A percentile compares a stretch with the other conserved stretches of the same genome.
These are phyloP conservation scores for Tribolium castaneum DNA, from an alignment of 1,140 invertebrate species.

Conservation along the genomic window DNA sequence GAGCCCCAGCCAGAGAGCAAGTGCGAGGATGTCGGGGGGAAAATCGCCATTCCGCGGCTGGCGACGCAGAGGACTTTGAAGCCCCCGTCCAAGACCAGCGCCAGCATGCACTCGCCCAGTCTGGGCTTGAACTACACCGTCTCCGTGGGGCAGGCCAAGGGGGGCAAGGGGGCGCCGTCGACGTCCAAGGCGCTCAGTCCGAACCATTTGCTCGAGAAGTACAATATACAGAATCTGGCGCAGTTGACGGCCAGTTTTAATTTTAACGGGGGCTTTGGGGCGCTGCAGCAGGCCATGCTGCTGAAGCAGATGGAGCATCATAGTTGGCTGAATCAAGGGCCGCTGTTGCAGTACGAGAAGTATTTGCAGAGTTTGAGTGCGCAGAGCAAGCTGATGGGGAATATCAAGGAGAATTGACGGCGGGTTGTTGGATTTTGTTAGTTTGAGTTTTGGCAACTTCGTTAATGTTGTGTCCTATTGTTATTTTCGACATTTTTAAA, in stretches of 20 bases:
- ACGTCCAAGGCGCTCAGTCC: conserved; percentile 45
- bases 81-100: conserved; percentile 47
- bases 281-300: conserved; percentile 60
- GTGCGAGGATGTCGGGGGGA: neutral
- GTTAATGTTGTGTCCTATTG: conserved; percentile 55
- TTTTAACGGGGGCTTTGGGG: conserved; percentile 53
- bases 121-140: conserved; percentile 62
- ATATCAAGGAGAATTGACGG: conserved; percentile 59
- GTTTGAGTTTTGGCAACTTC: conserved; percentile 21
- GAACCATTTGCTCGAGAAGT: conserved; percentile 61
- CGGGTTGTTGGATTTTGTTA: conserved; percentile 28
- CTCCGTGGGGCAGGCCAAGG: conserved; percentile 54
- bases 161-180: neutral
- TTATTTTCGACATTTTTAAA: conserved; percentile 50
- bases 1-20: conserved; percentile 46
- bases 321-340: conserved; percentile 57
- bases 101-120: conserved; percentile 59
- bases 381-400: conserved; percentile 48
- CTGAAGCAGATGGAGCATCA: conserved; percentile 60
- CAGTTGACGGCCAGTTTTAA: conserved; percentile 61
- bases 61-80: conserved; percentile 43
- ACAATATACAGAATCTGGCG: conserved; percentile 62
- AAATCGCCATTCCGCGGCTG: conserved; percentile 41
- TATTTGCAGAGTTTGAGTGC: conserved; percentile 59
- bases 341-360: conserved; percentile 61